Evolutionary conservation across 2,888 invertebrate species (phyloP), one percentile per base, ranked within the genome.

Genomic region (Hemaris fuciformis): DNA sequence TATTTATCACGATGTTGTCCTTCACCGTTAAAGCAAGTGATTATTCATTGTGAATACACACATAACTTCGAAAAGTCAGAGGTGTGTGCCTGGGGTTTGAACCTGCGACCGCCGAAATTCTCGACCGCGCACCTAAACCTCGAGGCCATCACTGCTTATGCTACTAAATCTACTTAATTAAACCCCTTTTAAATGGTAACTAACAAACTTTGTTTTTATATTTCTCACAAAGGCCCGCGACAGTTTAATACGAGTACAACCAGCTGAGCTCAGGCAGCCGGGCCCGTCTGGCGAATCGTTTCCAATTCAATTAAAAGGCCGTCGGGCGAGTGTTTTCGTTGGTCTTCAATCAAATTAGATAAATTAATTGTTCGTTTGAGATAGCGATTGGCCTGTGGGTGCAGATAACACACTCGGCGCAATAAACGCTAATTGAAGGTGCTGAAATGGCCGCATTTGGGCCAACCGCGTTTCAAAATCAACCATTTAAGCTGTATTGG

Each of bases 281-380:
- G 23, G 3, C 53, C 27, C 53, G 18, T 25, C 38, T 38, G 38
- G 25, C 25, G 53, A 31, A 53, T 18, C 31, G 31, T 53, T 53
- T 48, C 27, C 15, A 53, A 53, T 53, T 18, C 53, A 53, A 53
- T 53, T 53, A 31, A 31, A 53, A 31, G 18, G 18, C 53, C 10
- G 43, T 18, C 43, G 20, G n/a, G 8, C 43, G 20, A 31, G 27
- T 53, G 53, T 53, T 53, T 25, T 53, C 38, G 38, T 38, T 38
- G 38, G 38, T 38, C 53, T 53, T 31, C 46, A 46, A 46, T 3
- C 53, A 18, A 53, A 53, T 53, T 53, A 53, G 53, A 53, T 18
- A 31, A 53, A 31, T 53, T 15, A 53, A 53, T 48, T 18, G 53
- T 8, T 3, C 20, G 43, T 20, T 15, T 31, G 53, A 38, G 38